Percentiles rank a stretch among this genome's conserved stretches.
Conservation (phyloP, 1,140 invertebrate species). For the Globodera rostochiensis region DNA sequence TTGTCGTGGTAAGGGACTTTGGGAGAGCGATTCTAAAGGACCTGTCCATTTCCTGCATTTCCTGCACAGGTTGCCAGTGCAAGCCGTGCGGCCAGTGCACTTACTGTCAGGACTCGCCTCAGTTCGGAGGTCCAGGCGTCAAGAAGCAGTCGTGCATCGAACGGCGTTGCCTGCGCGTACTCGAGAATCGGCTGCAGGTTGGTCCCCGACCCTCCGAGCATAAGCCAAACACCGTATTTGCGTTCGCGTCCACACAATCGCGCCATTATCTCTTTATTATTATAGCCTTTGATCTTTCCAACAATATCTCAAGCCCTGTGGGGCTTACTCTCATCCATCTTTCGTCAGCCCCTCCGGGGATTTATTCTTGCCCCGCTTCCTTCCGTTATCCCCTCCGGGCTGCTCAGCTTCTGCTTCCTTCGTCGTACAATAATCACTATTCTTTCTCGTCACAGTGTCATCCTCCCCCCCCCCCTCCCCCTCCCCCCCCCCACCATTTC, state of each 20-base stretch:
- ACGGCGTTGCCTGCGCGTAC: constrained; percentile 58
- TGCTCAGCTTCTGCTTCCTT: background rate
- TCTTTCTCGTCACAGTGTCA: background rate
- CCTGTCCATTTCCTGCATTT: background rate
- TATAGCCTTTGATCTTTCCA: background rate
- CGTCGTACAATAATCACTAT: background rate
- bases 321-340: too few species aligned
- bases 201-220: background rate
- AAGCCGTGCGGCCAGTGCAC: constrained; percentile 53
- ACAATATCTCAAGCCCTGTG: too few species aligned
- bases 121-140: constrained; percentile 64
- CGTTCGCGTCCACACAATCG: background rate
- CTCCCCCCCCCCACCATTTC: constrained; percentile 7
- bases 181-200: constrained; percentile 64
- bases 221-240: constrained; percentile 1
- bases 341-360: too few species aligned
- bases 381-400: background rate
- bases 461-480: background rate
- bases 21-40: background rate
- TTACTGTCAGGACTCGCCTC: constrained; percentile 63
- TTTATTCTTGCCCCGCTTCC: too few species aligned
- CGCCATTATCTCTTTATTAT: constrained; percentile 10
- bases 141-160: constrained; percentile 65
- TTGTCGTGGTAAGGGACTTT: constrained; percentile 20
- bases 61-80: constrained; percentile 34